A percentile compares a stretch with the other conserved stretches of the same genome.
Conservation (phyloP, 2,113 vertebrate species). For the Oryzias woworae region DNA sequence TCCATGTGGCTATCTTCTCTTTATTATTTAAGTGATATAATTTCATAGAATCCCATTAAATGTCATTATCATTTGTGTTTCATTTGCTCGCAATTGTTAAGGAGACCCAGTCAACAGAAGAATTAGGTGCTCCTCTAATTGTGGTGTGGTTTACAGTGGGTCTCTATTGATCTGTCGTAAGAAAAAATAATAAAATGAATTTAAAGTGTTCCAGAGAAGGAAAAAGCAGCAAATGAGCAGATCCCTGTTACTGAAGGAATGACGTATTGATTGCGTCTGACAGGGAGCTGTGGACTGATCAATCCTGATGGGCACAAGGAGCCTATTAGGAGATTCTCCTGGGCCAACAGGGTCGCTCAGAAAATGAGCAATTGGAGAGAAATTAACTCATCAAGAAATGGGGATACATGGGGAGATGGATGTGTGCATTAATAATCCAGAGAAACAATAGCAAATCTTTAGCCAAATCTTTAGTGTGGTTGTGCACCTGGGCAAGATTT, state of each 20-base stretch:
- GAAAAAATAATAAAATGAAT: conserved; percentile 84
- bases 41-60: conserved; percentile 66
- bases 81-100: conserved; percentile 56
- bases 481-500: too few species aligned
- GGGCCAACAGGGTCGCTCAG: conserved; percentile 77
- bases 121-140: conserved; percentile 83
- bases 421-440: conserved; percentile 34
- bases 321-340: conserved; percentile 83
- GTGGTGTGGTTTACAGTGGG: conserved; percentile 84
- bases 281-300: conserved; percentile 87
- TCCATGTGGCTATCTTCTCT: conserved; percentile 36
- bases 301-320: conserved; percentile 78
- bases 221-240: conserved; percentile 53
- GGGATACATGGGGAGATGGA: conserved; percentile 35
- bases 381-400: conserved; percentile 80
- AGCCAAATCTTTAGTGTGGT: too few species aligned
- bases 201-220: conserved; percentile 78
- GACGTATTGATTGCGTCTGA: conserved; percentile 92
- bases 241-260: conserved; percentile 88
- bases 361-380: conserved; percentile 75
- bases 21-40: conserved; percentile 63
- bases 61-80: conserved; percentile 69
- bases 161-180: conserved; percentile 81
- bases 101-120: conserved; percentile 70
- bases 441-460: conserved; percentile 11